Evolutionary conservation across 2,797 vertebrate genomes (phyloP), one percentile per base, ranked within the genome.

Genomic region (Acanthis flammea): DNA sequence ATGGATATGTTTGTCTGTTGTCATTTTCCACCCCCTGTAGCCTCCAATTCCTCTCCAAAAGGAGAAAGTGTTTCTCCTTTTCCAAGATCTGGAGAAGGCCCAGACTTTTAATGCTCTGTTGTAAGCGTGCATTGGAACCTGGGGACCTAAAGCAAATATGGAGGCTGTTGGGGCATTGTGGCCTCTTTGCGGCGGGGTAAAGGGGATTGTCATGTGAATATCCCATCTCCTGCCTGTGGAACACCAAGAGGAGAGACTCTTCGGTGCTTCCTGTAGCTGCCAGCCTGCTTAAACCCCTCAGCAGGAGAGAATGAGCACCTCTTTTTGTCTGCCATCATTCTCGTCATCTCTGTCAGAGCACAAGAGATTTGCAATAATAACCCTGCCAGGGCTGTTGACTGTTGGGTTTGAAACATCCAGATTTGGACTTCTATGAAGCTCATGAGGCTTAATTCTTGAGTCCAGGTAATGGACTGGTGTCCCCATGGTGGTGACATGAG

Each of bases 261-360:
- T 54, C 0, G 0, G 15, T 75, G 16, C 28, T 48, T 37, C 27
- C 33, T 25, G 44, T 4, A 54, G 24, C 42, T 81, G 45, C 57
- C 24, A 25, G 12, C 17, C 57, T 65, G 31, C 60, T 76, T 15
- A 13, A 45, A 33, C 12, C 0, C 3, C 31, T 42, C 1, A 1
- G 23, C 37, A 73, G n/a, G 55, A 35, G 35, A 74, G 47, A 60
- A 82, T 6, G 1, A 55, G 7, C 35, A 7, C 31, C 8, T 37
- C 23, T 2, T 53, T 42, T 10, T 37, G 27, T 15, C n/a, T 67
- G 31, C 28, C 4, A 4, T 7, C 50, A 12, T 60, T 67, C 17
- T 66, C 0, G 0, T 75, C 39, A 10, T 21, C 19, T 57, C 48
- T 41, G 44, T n/a, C 21, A 41, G 12, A 48, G 18, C 1, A 0